phyloP scores from a whole-genome alignment of 2,888 invertebrate species.

The Chymomyza amoena region DNA sequence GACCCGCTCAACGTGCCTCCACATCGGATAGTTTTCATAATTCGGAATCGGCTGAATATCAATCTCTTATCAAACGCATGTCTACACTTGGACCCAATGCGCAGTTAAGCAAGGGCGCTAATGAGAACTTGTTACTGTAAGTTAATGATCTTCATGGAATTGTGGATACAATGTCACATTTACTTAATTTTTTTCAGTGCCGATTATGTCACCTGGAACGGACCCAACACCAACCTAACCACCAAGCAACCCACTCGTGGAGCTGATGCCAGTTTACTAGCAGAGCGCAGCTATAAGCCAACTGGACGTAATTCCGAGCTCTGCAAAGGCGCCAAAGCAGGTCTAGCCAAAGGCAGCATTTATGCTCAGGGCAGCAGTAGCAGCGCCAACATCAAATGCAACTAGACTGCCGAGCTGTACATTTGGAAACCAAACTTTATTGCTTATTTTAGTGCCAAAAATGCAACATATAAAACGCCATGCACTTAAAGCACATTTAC shows the following conservation, averaged over 20 bases:
- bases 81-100: constrained; percentile 85
- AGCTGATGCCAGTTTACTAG: constrained; percentile 80
- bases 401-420: constrained; percentile 49
- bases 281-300: constrained; percentile 80
- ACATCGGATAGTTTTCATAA: constrained; percentile 51
- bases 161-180: too few species aligned
- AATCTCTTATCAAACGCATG: constrained; percentile 75
- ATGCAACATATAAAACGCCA: background rate
- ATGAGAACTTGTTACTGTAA: constrained; percentile 88
- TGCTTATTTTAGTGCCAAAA: constrained; percentile 53
- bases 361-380: constrained; percentile 81
- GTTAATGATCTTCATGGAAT: constrained; percentile 56
- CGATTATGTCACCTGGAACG: constrained; percentile 91
- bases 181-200: constrained; percentile 79
- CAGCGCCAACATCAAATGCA: constrained; percentile 77
- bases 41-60: constrained; percentile 73
- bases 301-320: constrained; percentile 84
- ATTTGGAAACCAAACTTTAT: background rate
- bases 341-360: constrained; percentile 88
- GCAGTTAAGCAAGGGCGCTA: constrained; percentile 86
- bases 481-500: constrained; percentile 30
- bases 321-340: constrained; percentile 86
- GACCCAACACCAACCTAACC: constrained; percentile 84
- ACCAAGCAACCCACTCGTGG: constrained; percentile 80
- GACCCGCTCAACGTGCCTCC: constrained; percentile 63